Evolutionary conservation across 2,888 invertebrate genomes (phyloP), one percentile per base, ranked within the genome.

Genomic region (Sericinus montela): DNA sequence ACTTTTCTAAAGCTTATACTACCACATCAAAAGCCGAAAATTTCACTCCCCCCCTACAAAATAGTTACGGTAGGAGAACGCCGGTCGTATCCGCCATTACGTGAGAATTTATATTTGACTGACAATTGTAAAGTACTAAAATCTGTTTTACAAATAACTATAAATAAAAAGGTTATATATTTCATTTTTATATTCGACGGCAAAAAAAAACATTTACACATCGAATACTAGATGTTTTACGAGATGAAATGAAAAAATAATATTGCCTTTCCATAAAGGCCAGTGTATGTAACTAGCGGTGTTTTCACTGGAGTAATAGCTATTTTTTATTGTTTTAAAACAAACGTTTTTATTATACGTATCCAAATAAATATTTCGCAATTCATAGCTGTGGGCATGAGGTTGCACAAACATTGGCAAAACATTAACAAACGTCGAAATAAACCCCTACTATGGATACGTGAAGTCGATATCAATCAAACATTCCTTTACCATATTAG

Each of bases 321-420:
- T 19, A 41, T 13, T 36, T 41, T 47, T 30, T 36, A 36, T 39
- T 47, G 36, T 40, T 40, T 46, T 48, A 46, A 41, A 41, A 34
- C 9, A 11, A 8, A 32, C 23, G n/a, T 36, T 43, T 15, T 30
- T 47, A 19, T 38, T 46, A 23, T 38, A 54, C 14, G 19, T 32
- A 34, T 51, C 6, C 11, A 32, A 5, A 32, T 25, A 19, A 4
- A 46, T 11, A 30, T 29, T 23, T 34, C 29, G 13, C 13, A 19
- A 34, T 28, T 34, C 7, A 23, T 50, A 51, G 47, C 48, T 50
- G 51, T 51, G 42, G 43, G 48, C 39, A 49, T 43, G 51, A 40
- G 39, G 38, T 53, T 53, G 53, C 52, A 49, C 52, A 57, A 55
- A 57, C 54, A 59, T 53, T 55, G 53, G 50, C 39, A 48, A 45